These are phyloP conservation scores for Orcinus orca DNA, from an alignment of 2,113 vertebrate species.

Conservation along the genomic window DNA sequence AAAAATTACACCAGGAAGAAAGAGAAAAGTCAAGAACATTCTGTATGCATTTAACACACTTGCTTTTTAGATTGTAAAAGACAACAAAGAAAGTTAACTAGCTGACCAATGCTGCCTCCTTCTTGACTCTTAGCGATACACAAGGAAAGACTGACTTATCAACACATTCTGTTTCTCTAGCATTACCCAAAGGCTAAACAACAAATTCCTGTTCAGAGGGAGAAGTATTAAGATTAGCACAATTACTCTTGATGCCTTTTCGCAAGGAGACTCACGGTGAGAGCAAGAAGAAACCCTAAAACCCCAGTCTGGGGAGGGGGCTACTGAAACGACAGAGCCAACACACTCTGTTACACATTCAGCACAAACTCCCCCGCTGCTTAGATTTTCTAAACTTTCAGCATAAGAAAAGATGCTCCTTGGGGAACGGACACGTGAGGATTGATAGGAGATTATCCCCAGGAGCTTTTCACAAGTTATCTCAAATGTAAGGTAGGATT, in stretches of 20 bases:
- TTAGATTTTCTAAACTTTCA: background rate
- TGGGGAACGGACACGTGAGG: background rate
- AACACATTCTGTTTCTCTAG: background rate
- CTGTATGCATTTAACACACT: background rate
- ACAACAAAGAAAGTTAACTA: background rate
- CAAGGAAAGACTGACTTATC: background rate
- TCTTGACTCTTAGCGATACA: background rate
- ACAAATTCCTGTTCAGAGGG: background rate
- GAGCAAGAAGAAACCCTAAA: background rate
- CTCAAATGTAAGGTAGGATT: background rate
- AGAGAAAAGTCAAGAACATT: background rate
- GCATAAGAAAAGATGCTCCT: background rate
- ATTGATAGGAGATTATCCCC: background rate
- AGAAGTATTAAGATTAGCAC: background rate
- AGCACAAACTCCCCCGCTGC: background rate
- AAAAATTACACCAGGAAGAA: background rate
- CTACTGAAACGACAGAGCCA: background rate
- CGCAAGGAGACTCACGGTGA: background rate
- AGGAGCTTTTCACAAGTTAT: background rate
- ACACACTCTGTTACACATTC: background rate
- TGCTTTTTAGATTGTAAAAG: background rate
- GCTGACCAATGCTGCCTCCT: background rate
- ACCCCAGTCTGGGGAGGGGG: background rate
- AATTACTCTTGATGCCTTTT: background rate
- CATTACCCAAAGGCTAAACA: background rate